phyloP scores from a whole-genome alignment of 2,113 vertebrate genomes.

The Podarcis raffonei region DNA sequence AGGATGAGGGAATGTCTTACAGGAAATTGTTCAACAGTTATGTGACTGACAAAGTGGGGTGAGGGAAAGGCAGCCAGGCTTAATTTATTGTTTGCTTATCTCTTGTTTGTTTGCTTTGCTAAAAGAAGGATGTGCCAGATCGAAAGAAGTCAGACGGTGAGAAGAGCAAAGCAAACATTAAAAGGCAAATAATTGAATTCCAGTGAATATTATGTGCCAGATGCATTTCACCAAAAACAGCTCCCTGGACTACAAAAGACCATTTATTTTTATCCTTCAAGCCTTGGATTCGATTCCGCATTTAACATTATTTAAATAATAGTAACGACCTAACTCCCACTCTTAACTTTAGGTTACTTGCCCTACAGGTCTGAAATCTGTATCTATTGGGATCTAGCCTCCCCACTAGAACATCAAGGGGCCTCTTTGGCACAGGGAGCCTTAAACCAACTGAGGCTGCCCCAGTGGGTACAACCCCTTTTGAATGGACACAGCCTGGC shows the following conservation, averaged over 20 bases:
- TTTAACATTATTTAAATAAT: background rate
- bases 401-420: background rate
- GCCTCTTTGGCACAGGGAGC: background rate
- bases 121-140: conserved; percentile 38
- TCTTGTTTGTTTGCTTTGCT: conserved; percentile 42
- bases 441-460: background rate
- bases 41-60: conserved; percentile 24
- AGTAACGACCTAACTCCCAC: background rate
- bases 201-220: conserved; percentile 22
- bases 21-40: conserved; percentile 41
- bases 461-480: background rate
- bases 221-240: background rate
- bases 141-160: conserved; percentile 14
- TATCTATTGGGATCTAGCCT: background rate
- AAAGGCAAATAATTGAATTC: conserved; percentile 59
- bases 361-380: background rate
- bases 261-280: conserved; percentile 20
- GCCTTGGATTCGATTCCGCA: conserved; percentile 6
- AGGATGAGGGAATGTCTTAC: conserved; percentile 22
- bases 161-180: conserved; percentile 27
- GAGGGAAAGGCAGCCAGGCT: background rate
- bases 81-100: background rate
- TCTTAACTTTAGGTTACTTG: background rate
- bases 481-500: background rate
- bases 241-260: background rate